Conservation (phyloP, 2,797 vertebrate genomes). For the Thamnophis elegans region DNA sequence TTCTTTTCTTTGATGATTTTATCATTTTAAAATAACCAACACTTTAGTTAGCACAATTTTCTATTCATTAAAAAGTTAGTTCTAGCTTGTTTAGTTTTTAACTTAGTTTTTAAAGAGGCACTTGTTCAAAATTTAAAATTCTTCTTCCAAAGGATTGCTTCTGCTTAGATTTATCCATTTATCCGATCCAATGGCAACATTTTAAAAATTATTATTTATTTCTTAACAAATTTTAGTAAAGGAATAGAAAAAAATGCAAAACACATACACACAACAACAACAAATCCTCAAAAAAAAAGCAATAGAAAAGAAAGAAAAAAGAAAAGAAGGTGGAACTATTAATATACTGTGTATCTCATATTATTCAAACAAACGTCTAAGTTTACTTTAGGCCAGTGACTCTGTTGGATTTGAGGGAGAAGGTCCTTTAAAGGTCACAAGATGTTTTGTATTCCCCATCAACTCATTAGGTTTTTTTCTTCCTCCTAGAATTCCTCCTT, state of each 20-base stretch:
- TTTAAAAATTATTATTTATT: not conserved
- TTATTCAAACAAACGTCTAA: not conserved
- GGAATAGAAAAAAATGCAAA: not conserved
- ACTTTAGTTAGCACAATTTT: conserved; percentile 2
- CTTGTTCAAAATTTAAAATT: not conserved
- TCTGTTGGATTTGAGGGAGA: not conserved
- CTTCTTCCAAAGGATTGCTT: not conserved
- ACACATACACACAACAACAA: not conserved
- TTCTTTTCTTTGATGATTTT: not conserved
- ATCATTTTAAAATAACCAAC: conserved; percentile 29
- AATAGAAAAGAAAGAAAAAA: not conserved
- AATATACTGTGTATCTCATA: not conserved
- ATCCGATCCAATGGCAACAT: not conserved
- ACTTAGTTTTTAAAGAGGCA: not conserved
- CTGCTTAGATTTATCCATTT: not conserved
- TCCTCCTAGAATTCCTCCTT: not conserved
- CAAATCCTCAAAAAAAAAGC: not conserved
- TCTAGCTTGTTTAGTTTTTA: conserved; percentile 7
- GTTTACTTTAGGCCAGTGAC: not conserved
- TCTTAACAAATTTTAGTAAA: not conserved
- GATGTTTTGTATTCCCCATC: not conserved
- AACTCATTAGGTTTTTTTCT: not conserved
- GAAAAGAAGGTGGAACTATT: not conserved
- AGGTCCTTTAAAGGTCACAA: not conserved
- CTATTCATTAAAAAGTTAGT: not conserved